Evolutionary conservation across 2,888 invertebrate genomes (phyloP), one percentile per base, ranked within the genome.

Genomic region (Drosophila falleni): DNA sequence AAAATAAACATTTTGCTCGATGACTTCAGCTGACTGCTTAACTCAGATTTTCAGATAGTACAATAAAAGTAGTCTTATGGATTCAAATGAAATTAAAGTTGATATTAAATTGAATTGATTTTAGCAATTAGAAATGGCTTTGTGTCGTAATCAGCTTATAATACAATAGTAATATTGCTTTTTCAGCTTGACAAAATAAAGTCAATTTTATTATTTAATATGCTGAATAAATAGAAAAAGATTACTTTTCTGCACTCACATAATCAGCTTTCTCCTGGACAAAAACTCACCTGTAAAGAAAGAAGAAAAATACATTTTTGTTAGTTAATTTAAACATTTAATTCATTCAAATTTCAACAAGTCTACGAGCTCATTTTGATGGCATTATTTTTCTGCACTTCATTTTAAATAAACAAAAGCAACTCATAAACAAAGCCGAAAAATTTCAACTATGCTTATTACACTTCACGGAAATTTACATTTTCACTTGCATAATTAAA

Each of bases 401-500:
- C 46, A 61, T 55, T 62, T 55, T 33, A 42, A 29, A 50, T 39
- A 47, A 59, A 60, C 51, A 75, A 71, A 74, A 49, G 26, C 16
- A 58, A 23, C 44, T 68, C 49, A 31, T 59, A 50, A 74, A 47
- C 59, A 74, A 59, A 53, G 35, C 49, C 6, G 29, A 37, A 49
- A 33, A 54, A 55, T 68, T 73, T 71, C 62, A 78, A 68, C 75
- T 68, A 60, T 68, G 68, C 75, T 72, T 69, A 75, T 81, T 79
- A 67, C 63, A 41, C 71, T 78, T 67, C 55, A 67, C 50, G 63
- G 62, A 78, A 76, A 80, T 82, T 80, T 76, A 80, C 77, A 82
- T 80, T 82, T 79, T 60, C 80, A 76, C 80, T 76, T 80, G 83
- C 77, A 76, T 82, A 80, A 80, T 82, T 80, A 80, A 66, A 63